Percentiles rank a stretch among this genome's conserved stretches.
These are phyloP conservation scores for Nymphicus hollandicus DNA, from an alignment of 2,113 vertebrate species.

Conservation along the genomic window DNA sequence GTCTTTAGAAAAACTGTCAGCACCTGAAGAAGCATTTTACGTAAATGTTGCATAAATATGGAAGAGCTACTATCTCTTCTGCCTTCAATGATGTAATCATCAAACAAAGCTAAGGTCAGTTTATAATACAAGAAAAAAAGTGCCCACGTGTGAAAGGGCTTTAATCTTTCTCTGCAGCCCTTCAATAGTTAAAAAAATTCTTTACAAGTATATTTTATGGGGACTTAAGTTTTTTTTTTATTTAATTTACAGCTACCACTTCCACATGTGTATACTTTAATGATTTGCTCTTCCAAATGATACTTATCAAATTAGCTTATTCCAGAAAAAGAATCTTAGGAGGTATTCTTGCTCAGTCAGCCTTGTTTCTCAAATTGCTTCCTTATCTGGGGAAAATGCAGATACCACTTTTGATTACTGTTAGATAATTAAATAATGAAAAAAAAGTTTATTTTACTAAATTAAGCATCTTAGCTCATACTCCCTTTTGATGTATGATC, in stretches of 20 bases:
- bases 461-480: not conserved
- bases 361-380: not conserved
- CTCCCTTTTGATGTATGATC: not conserved
- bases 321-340: constrained; percentile 9
- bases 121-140: not conserved
- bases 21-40: not conserved
- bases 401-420: constrained; percentile 17
- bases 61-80: not conserved
- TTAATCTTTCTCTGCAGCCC: not conserved
- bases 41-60: not conserved
- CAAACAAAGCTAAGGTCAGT: not conserved
- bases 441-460: not conserved
- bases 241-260: not conserved
- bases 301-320: not conserved
- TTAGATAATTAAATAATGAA: constrained; percentile 27
- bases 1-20: not conserved
- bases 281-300: not conserved
- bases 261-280: not conserved
- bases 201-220: not conserved
- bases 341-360: not conserved
- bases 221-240: not conserved
- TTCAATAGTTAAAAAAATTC: not conserved
- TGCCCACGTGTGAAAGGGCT: accelerated
- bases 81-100: not conserved
- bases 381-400: not conserved